Evolutionary conservation across 2,888 invertebrate species (phyloP).

Genomic region (Gibbula magus): DNA sequence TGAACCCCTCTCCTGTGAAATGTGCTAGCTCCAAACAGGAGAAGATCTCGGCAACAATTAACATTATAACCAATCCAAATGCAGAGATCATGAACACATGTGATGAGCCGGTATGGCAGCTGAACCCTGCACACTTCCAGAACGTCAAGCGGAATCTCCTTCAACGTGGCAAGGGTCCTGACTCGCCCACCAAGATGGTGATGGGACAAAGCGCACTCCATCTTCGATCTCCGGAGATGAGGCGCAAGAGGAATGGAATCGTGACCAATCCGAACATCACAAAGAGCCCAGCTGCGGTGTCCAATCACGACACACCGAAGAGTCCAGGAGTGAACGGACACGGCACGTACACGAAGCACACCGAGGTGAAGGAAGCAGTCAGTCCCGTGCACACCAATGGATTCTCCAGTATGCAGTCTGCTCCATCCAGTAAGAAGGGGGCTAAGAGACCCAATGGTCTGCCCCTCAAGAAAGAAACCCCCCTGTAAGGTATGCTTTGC

Average conservation of each 20-base stretch:
- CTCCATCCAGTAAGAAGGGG: conserved; percentile 35
- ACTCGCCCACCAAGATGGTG: conserved; percentile 54
- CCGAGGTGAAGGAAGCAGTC: conserved; percentile 43
- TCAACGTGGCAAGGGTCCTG: conserved; percentile 46
- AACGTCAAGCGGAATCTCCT: conserved; percentile 51
- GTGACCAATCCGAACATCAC: conserved; percentile 75
- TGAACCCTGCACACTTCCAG: conserved; percentile 60
- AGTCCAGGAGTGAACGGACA: conserved; percentile 45
- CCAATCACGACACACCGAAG: conserved; percentile 32
- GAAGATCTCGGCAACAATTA: conserved; percentile 63
- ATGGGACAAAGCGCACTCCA: conserved; percentile 61
- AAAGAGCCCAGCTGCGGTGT: conserved; percentile 56
- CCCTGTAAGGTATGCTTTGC: conserved; percentile 74
- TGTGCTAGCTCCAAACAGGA: conserved; percentile 55
- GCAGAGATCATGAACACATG: conserved; percentile 59
- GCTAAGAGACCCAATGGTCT: conserved; percentile 81
- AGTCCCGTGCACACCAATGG: conserved; percentile 34
- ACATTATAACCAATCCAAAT: conserved; percentile 70
- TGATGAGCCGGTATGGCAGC: conserved; percentile 71
- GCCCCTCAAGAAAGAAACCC: conserved; percentile 90
- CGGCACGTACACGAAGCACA: conserved; percentile 46
- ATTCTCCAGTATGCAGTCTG: conserved; percentile 23
- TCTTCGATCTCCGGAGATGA: conserved; percentile 71
- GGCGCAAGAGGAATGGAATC: conserved; percentile 73
- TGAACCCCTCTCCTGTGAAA: conserved; percentile 56